A percentile compares a stretch with the other conserved stretches of the same genome.
These are phyloP conservation scores for Astropecten irregularis DNA, from an alignment of 53 echinoderm and acorn worm species.

Conservation along the genomic window DNA sequence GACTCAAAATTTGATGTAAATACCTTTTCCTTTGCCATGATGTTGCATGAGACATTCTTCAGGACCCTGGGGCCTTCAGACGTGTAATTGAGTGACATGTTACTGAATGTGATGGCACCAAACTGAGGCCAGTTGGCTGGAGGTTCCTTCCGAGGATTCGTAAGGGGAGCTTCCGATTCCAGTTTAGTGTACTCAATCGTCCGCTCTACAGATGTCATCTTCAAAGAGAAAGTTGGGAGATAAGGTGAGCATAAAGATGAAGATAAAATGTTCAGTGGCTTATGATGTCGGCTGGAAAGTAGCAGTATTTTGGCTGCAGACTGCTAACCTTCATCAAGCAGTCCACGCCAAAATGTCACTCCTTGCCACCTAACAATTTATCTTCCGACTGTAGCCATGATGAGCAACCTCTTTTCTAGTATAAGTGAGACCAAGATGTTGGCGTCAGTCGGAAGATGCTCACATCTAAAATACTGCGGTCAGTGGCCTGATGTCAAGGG, in stretches of 20 bases:
- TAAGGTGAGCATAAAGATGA: not conserved
- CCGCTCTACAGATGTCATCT: slow-evolving; percentile 98
- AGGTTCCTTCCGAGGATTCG: slow-evolving; percentile 54
- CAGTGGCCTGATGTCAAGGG: too few species aligned
- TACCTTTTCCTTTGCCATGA: slow-evolving; percentile 87
- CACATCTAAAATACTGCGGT: too few species aligned
- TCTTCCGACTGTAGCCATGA: too few species aligned
- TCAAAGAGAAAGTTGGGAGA: not conserved
- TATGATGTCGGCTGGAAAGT: too few species aligned
- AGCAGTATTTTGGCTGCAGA: too few species aligned
- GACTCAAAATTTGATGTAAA: not conserved
- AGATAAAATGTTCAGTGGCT: too few species aligned
- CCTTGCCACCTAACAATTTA: too few species aligned
- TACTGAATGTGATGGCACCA: slow-evolving; percentile 74
- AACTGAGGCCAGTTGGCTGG: slow-evolving; percentile 74
- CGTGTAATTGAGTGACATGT: slow-evolving; percentile 76
- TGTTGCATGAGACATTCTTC: slow-evolving; percentile 68
- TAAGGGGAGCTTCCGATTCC: slow-evolving; percentile 77
- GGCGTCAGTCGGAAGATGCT: too few species aligned
- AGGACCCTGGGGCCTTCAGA: slow-evolving; percentile 66
- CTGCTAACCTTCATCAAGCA: too few species aligned
- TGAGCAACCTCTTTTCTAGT: too few species aligned
- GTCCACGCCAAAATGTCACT: too few species aligned
- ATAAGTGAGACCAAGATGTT: too few species aligned
- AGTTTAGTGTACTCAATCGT: slow-evolving; percentile 88